Conservation (phyloP, 2,797 vertebrate genomes). For the Urocyon cinereoargenteus region DNA sequence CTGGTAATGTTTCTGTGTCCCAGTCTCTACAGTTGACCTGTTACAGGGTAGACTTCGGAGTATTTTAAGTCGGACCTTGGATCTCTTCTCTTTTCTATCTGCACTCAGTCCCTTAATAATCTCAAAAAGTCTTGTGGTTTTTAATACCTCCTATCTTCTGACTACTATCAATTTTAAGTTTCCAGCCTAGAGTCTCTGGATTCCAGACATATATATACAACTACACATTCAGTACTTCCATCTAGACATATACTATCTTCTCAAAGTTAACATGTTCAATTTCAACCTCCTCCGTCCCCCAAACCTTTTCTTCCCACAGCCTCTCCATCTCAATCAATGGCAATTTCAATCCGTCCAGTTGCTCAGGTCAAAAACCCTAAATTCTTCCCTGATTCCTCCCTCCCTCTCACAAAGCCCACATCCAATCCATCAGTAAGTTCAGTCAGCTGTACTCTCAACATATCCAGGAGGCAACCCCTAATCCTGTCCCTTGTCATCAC, state of each 20-base stretch:
- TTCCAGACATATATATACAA: background rate
- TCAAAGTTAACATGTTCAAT: background rate
- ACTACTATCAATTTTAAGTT: background rate
- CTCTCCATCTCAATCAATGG: background rate
- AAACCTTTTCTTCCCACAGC: background rate
- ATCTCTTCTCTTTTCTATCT: background rate
- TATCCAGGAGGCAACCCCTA: background rate
- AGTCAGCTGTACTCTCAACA: background rate
- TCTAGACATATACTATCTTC: background rate
- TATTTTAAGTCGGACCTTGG: background rate
- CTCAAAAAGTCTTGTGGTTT: background rate
- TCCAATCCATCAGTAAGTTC: slow-evolving; percentile 3
- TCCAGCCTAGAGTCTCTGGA: slow-evolving; percentile 33
- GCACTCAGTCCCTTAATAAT: background rate
- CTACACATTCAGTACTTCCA: background rate
- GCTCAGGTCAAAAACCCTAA: slow-evolving; percentile 54
- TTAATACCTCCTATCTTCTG: background rate
- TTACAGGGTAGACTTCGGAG: background rate
- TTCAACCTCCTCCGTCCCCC: background rate
- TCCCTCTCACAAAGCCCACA: background rate
- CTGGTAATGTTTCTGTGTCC: background rate
- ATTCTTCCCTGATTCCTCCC: slow-evolving; percentile 10
- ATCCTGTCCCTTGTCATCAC: background rate
- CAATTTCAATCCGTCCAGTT: slow-evolving; percentile 49
- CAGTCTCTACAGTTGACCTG: background rate